These are phyloP conservation scores for Pachyuromys duprasi DNA, from an alignment of 2,797 vertebrate genomes.

Conservation along the genomic window DNA sequence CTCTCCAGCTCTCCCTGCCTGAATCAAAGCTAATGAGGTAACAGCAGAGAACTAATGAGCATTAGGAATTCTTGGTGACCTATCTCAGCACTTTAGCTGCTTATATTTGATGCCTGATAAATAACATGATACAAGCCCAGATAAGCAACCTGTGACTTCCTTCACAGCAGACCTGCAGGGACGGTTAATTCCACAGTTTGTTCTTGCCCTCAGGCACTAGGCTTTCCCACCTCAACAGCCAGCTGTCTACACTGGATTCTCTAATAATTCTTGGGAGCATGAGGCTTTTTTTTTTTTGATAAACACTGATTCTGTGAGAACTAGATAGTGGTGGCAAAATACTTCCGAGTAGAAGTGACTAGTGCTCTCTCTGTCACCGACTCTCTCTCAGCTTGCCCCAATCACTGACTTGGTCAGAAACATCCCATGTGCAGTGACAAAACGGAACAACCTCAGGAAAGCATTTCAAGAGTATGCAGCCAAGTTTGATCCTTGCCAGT, in stretches of 20 bases:
- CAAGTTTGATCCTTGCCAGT: constrained; percentile 93
- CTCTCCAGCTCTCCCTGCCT: not conserved
- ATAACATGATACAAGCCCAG: not conserved
- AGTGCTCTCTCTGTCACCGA: not conserved
- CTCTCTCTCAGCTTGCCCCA: constrained; percentile 88
- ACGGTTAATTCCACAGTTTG: not conserved
- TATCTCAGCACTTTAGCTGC: not conserved
- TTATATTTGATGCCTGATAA: not conserved
- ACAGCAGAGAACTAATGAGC: not conserved
- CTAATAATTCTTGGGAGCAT: not conserved
- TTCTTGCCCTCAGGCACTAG: not conserved
- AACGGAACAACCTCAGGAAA: constrained; percentile 90
- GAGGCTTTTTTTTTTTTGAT: not conserved
- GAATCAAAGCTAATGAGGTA: not conserved
- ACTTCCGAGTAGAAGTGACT: not conserved
- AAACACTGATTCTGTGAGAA: not conserved
- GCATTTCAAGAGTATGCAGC: constrained; percentile 91
- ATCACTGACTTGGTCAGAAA: constrained; percentile 91
- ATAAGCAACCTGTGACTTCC: not conserved
- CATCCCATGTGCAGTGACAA: constrained; percentile 93
- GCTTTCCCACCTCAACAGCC: not conserved
- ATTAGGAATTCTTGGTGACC: not conserved
- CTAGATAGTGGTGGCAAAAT: no score
- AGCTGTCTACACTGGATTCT: not conserved
- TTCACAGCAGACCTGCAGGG: not conserved